A percentile compares a stretch with the other conserved stretches of the same genome.
phyloP scores from a whole-genome alignment of 2,797 vertebrate species.

The Melanotaenia parkinsoni region DNA sequence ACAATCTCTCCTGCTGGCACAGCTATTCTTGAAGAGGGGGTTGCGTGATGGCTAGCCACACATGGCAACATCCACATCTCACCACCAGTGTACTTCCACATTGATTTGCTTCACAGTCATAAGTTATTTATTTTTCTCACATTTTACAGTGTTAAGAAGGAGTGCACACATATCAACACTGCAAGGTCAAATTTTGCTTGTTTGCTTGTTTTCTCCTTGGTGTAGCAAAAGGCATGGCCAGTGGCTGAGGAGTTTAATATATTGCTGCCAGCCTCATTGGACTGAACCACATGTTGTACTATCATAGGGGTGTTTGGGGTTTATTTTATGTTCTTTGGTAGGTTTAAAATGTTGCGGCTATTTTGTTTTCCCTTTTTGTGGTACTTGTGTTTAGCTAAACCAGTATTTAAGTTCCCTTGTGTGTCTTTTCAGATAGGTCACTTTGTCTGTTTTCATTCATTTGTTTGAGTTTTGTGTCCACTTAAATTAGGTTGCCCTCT shows the following conservation, averaged over 20 bases:
- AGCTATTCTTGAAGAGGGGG: no score
- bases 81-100: background rate
- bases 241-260: no score
- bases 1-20: no score
- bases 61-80: background rate
- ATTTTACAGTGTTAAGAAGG: no score
- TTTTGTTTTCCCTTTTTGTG: background rate
- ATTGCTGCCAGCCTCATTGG: no score
- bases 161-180: no score
- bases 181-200: no score
- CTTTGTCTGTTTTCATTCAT: background rate
- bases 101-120: background rate
- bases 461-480: background rate
- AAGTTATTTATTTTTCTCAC: no score
- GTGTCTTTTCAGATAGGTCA: background rate
- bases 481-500: background rate
- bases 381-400: background rate
- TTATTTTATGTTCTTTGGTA: background rate
- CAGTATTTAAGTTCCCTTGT: background rate
- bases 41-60: background rate
- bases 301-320: no score
- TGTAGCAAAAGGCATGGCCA: no score
- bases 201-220: no score
- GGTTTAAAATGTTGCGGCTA: background rate
- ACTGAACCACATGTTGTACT: no score